A percentile compares a stretch with the other conserved stretches of the same genome.
Conservation (phyloP, 2,113 vertebrate genomes). For the Actinemys pallida region DNA sequence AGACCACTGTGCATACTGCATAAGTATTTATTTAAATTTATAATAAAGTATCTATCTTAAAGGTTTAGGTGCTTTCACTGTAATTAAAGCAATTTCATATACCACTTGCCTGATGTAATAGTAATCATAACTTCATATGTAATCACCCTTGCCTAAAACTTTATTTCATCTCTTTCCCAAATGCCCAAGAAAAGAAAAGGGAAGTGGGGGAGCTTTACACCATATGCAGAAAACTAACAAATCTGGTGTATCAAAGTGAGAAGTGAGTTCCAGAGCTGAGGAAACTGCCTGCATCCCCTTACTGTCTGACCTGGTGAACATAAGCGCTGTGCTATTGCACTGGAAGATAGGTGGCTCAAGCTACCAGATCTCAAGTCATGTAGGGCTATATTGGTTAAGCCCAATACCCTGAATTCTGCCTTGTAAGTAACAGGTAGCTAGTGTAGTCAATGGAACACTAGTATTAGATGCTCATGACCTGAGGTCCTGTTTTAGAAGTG, state of each 20-base stretch:
- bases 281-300: not conserved
- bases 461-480: not conserved
- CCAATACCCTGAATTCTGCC: not conserved
- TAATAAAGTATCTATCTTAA: not conserved
- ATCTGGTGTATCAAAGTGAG: not conserved
- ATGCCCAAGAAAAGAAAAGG: not conserved
- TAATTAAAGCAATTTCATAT: not conserved
- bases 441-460: not conserved
- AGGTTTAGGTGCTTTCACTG: not conserved
- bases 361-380: not conserved
- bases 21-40: fast-evolving
- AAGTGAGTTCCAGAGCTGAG: not conserved
- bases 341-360: not conserved
- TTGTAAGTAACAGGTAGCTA: not conserved
- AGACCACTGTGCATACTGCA: not conserved
- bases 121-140: not conserved
- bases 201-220: not conserved
- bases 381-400: not conserved
- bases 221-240: fast-evolving
- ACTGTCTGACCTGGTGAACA: not conserved
- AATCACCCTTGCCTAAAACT: not conserved
- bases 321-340: not conserved
- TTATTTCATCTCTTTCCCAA: not conserved
- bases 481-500: not conserved
- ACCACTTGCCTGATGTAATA: not conserved